These are phyloP conservation scores for Luscinia megarhynchos DNA, from an alignment of 2,797 vertebrate species.

Conservation along the genomic window DNA sequence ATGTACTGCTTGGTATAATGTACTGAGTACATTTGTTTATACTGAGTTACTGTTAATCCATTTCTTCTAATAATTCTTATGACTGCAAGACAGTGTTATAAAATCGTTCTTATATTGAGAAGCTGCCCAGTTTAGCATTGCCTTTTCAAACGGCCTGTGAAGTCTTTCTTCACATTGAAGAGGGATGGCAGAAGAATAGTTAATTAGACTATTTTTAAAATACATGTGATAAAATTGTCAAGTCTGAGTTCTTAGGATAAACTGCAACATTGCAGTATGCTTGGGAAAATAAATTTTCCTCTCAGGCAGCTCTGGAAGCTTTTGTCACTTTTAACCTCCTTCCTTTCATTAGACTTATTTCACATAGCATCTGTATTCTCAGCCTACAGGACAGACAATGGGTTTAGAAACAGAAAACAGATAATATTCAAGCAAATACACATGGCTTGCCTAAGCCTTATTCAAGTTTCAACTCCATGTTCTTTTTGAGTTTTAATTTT, in stretches of 20 bases:
- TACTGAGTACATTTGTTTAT: constrained; percentile 42
- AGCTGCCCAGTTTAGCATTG: neutral
- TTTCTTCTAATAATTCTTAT: constrained; percentile 33
- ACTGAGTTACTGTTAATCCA: constrained; percentile 29
- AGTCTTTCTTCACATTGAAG: neutral
- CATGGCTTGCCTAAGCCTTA: neutral
- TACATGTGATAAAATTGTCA: constrained; percentile 16
- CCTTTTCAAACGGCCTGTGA: neutral
- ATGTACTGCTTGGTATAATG: neutral
- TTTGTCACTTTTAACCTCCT: constrained; percentile 38
- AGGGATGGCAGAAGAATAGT: neutral
- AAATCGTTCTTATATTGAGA: neutral
- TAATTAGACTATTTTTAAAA: constrained; percentile 27
- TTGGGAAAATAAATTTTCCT: constrained; percentile 32
- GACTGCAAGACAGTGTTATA: neutral
- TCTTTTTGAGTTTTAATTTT: neutral
- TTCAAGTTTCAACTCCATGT: neutral
- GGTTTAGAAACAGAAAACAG: constrained; percentile 18
- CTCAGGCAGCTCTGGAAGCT: constrained; percentile 2
- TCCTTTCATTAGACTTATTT: constrained; percentile 19
- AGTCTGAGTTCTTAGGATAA: constrained; percentile 16
- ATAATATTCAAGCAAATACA: neutral
- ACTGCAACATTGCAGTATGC: neutral
- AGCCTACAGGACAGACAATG: constrained; percentile 1
- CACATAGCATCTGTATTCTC: constrained; percentile 1